Evolutionary conservation across 37 sponge, comb jelly and placozoan genomes (phyloP).

Genomic region (Bolinopsis microptera): DNA sequence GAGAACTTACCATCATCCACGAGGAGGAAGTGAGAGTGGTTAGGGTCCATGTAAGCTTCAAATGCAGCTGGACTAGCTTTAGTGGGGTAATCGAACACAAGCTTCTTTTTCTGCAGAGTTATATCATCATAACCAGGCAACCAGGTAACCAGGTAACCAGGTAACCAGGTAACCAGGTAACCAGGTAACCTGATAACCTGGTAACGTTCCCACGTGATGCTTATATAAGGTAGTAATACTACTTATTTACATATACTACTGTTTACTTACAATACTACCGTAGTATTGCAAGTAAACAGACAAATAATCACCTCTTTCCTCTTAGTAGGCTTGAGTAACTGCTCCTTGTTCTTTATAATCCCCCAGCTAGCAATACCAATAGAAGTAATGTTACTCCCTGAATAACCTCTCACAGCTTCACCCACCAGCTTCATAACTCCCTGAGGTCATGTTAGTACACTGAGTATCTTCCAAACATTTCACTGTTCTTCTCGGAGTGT

Average conservation of each 20-base stretch:
- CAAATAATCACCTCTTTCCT: not conserved
- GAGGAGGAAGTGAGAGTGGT: conserved; percentile 56
- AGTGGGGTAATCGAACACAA: conserved; percentile 32
- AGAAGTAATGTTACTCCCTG: not conserved
- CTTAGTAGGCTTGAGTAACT: not conserved
- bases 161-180: no score
- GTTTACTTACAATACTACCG: no score
- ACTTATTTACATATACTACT: no score
- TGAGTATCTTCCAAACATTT: no score
- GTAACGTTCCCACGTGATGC: no score
- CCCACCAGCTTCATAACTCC: conserved; percentile 63
- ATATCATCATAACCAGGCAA: no score
- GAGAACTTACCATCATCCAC: conserved; percentile 61
- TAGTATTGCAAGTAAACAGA: no score
- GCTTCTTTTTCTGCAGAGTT: conserved; percentile 37
- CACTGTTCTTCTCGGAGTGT: no score
- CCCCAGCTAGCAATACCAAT: conserved; percentile 59
- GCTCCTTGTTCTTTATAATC: conserved; percentile 56
- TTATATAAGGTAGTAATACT: no score
- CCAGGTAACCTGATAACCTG: no score
- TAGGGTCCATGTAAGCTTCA: conserved; percentile 48
- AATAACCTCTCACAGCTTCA: conserved; percentile 18
- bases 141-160: no score
- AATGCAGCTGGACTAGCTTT: not conserved
- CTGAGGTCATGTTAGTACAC: no score